Evolutionary conservation across 2,113 vertebrate genomes (phyloP).

Genomic region (Phaethornis superciliosus): DNA sequence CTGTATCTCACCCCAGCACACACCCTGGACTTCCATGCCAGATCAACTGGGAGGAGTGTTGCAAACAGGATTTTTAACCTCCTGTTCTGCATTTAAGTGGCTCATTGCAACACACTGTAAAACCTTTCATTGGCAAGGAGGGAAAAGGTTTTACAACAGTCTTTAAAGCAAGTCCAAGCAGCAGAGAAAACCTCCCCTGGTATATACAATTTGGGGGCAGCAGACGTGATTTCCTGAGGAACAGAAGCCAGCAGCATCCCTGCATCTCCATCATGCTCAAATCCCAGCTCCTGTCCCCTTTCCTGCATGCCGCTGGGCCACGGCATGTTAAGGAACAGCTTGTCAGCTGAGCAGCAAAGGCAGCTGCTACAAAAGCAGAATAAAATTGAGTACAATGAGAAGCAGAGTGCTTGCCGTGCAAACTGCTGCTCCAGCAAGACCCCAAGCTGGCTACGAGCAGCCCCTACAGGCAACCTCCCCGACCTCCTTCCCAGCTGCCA

Average conservation of each 20-base stretch:
- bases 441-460: constrained; percentile 41
- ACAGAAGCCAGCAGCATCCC: neutral
- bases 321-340: neutral
- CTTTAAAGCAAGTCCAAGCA: neutral
- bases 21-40: neutral
- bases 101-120: neutral
- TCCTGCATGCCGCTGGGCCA: neutral
- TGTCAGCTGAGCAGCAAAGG: neutral
- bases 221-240: too few species aligned
- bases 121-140: neutral
- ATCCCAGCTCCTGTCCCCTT: neutral
- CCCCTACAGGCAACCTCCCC: constrained; percentile 45
- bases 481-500: constrained; percentile 17
- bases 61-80: neutral
- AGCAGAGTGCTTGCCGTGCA: neutral
- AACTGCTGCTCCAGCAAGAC: neutral
- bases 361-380: neutral
- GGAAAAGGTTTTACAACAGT: constrained; percentile 26
- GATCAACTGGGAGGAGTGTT: neutral
- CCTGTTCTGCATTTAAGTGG: neutral
- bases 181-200: neutral
- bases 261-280: neutral
- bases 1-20: neutral
- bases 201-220: rapidly evolving
- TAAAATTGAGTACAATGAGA: neutral